phyloP scores from a whole-genome alignment of 1,140 invertebrate species.

The Drosophila guanche region DNA sequence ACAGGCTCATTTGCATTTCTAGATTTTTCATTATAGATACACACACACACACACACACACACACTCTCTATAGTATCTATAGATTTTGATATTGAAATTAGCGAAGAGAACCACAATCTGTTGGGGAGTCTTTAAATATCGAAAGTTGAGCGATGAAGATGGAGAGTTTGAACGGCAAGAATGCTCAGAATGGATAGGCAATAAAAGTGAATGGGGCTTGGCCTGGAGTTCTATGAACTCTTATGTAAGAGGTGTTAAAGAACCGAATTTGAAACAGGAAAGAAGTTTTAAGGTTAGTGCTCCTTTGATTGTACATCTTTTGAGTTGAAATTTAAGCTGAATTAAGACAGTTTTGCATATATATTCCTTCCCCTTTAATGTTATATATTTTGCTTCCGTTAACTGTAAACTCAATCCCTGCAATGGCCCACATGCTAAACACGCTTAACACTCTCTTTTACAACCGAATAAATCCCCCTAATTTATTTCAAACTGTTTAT shows the following conservation, averaged over 20 bases:
- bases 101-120: conserved; percentile 14
- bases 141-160: conserved; percentile 19
- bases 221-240: conserved; percentile 31
- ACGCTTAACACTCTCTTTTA: conserved; percentile 24
- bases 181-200: conserved; percentile 6
- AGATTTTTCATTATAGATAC: conserved; percentile 63
- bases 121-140: conserved; percentile 24
- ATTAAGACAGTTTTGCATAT: not conserved
- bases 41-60: conserved; percentile 6
- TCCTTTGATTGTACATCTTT: too few species aligned
- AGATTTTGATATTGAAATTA: conserved; percentile 42
- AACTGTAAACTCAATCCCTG: conserved; percentile 22
- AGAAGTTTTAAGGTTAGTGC: not conserved
- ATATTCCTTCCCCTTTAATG: not conserved
- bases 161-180: too few species aligned
- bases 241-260: conserved; percentile 16
- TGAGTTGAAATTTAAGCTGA: too few species aligned
- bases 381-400: not conserved
- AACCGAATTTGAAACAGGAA: not conserved
- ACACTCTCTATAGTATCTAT: conserved; percentile 3
- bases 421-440: not conserved
- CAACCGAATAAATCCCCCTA: conserved; percentile 20
- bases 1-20: conserved; percentile 71
- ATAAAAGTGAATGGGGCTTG: conserved; percentile 39
- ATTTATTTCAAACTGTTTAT: conserved; percentile 44